Evolutionary conservation across 2,888 invertebrate species (phyloP).

Genomic region (Crocallis elinguaria): DNA sequence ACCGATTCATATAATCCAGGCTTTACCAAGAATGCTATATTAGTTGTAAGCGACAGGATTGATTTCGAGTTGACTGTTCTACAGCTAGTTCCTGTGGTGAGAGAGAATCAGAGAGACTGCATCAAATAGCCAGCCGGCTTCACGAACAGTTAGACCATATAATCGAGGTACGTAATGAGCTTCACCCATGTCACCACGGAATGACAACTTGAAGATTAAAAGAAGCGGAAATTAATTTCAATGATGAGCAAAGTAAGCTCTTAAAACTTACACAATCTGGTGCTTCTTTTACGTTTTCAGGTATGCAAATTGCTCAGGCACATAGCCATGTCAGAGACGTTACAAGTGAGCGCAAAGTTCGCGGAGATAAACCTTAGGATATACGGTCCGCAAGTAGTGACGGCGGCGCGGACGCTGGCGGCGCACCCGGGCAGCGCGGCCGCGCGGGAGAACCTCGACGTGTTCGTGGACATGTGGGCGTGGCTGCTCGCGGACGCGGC

Average conservation of each 20-base stretch:
- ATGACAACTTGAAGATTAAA: too few species aligned
- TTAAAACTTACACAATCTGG: not conserved
- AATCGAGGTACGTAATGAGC: conserved; percentile 90
- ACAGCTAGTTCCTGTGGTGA: conserved; percentile 86
- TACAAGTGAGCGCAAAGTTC: conserved; percentile 98
- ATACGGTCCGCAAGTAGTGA: conserved; percentile 97
- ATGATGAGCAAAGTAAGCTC: not conserved
- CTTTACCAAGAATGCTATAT: not conserved
- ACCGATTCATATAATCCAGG: conserved; percentile 11
- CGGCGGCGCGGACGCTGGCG: conserved; percentile 96
- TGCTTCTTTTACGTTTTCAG: conserved; percentile 69
- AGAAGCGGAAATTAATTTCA: not conserved
- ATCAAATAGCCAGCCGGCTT: conserved; percentile 97
- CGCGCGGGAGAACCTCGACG: conserved; percentile 98
- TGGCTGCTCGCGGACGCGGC: conserved; percentile 97
- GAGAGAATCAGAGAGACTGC: conserved; percentile 92
- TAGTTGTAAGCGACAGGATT: not conserved
- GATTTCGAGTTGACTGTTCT: conserved; percentile 35
- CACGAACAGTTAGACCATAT: conserved; percentile 99
- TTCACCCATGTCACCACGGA: too few species aligned
- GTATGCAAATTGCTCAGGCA: conserved; percentile 98
- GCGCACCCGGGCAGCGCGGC: conserved; percentile 97
- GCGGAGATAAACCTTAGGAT: conserved; percentile 97
- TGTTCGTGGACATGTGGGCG: conserved; percentile 97
- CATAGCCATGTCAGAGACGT: conserved; percentile 96